A percentile compares a stretch with the other conserved stretches of the same genome.
These are phyloP conservation scores for Hippopotamus amphibius DNA, from an alignment of 2,113 vertebrate genomes.

Conservation along the genomic window DNA sequence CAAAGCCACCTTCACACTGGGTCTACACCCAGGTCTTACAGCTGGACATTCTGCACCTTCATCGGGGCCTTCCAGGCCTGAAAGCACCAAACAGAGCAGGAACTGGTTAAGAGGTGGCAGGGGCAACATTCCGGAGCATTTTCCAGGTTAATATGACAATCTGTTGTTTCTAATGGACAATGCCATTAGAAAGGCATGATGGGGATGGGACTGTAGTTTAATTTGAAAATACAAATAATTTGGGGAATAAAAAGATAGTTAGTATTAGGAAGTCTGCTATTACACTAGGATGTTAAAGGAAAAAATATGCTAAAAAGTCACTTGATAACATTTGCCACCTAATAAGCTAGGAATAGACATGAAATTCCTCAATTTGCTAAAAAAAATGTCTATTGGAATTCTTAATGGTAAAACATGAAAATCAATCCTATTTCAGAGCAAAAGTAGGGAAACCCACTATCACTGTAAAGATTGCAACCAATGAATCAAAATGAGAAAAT, in stretches of 20 bases:
- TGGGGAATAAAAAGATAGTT: rapidly evolving
- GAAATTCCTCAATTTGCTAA: background rate
- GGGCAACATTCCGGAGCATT: background rate
- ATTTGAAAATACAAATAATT: background rate
- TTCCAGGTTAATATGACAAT: background rate
- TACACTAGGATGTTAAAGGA: background rate
- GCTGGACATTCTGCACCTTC: background rate
- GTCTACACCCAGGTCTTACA: background rate
- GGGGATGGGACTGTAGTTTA: background rate
- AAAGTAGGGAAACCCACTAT: background rate
- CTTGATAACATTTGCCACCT: background rate
- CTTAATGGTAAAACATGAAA: background rate
- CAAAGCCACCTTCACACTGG: background rate
- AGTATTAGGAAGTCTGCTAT: background rate
- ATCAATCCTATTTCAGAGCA: background rate
- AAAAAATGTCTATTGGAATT: background rate
- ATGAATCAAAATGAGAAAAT: slow-evolving; percentile 11
- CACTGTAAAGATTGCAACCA: background rate
- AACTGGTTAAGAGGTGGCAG: background rate
- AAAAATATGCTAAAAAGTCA: background rate
- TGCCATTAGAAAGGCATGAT: background rate
- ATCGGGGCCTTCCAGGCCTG: background rate
- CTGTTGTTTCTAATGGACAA: background rate
- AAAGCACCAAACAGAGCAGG: background rate
- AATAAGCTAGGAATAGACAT: background rate